Conservation (phyloP, 1,140 invertebrate genomes). For the Asobara japonica region DNA sequence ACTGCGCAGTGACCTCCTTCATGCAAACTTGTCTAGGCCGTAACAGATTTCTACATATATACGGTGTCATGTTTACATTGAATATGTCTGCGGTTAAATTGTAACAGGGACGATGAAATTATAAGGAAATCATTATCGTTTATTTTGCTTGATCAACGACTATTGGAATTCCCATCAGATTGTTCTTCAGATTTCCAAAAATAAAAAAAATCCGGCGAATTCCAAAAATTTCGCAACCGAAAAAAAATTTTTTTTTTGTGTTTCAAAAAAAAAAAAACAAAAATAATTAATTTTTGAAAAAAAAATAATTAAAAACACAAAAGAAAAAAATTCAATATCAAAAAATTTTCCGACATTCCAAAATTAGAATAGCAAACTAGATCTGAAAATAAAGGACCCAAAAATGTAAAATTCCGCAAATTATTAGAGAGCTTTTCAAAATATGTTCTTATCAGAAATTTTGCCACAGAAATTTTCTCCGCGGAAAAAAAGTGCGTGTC, state of each 20-base stretch:
- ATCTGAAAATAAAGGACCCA: too few species aligned
- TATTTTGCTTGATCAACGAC: not conserved
- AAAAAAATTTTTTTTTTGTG: too few species aligned
- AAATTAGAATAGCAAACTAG: too few species aligned
- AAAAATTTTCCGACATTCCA: not conserved
- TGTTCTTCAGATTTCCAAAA: not conserved
- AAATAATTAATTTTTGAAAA: too few species aligned
- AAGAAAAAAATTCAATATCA: too few species aligned
- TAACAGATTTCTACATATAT: conserved; percentile 38
- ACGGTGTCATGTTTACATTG: not conserved
- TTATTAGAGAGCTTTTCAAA: too few species aligned
- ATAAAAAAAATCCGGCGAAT: not conserved
- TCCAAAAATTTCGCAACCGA: not conserved
- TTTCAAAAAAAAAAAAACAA: too few species aligned
- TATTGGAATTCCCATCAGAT: not conserved
- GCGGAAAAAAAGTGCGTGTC: too few species aligned
- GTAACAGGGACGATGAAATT: not conserved
- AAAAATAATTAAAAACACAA: too few species aligned
- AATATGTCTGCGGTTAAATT: not conserved
- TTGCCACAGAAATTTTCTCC: too few species aligned
- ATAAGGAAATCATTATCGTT: not conserved
- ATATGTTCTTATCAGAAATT: too few species aligned
- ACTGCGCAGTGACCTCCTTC: conserved; percentile 61
- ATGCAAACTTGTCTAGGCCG: conserved; percentile 52
- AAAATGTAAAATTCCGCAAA: too few species aligned